A percentile compares a stretch with the other conserved stretches of the same genome.
Evolutionary conservation across 2,113 vertebrate genomes (phyloP).

Genomic region (Panthera tigris): DNA sequence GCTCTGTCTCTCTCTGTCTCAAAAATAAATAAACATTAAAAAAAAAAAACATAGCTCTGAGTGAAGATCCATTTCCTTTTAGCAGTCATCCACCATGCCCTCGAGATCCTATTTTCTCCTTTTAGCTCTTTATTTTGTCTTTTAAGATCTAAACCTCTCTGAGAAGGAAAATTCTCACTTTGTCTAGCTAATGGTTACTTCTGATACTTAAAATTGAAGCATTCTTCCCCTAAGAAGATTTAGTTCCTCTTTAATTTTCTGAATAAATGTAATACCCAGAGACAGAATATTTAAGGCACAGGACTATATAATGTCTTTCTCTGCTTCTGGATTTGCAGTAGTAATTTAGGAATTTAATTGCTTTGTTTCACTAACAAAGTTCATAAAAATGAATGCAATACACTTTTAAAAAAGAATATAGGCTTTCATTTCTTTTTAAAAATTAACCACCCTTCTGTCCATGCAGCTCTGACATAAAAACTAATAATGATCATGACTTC

Average conservation of each 20-base stretch:
- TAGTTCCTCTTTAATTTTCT: conserved; percentile 16
- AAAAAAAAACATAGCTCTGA: not conserved
- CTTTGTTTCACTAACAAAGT: not conserved
- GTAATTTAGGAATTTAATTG: not conserved
- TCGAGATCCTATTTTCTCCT: not conserved
- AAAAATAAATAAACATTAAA: too few species aligned
- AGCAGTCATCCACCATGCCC: not conserved
- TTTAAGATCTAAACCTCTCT: conserved; percentile 18
- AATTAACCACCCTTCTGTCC: not conserved
- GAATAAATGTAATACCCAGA: conserved; percentile 19
- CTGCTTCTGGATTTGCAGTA: not conserved
- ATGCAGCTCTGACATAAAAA: conserved; percentile 12
- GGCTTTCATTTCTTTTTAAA: not conserved
- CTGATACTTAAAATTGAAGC: not conserved
- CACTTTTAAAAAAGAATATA: not conserved
- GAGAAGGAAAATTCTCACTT: conserved; percentile 8
- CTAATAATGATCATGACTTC: not conserved
- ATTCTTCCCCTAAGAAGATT: not conserved
- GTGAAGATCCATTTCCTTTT: not conserved
- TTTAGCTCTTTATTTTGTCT: not conserved
- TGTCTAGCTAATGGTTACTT: conserved; percentile 23
- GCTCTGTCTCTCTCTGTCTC: too few species aligned
- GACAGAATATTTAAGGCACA: not conserved
- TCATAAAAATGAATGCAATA: not conserved
- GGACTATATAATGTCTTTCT: not conserved